Percentiles rank a stretch among this genome's conserved stretches.
phyloP scores from a whole-genome alignment of 2,888 invertebrate genomes.

The Amphipyra berbera region DNA sequence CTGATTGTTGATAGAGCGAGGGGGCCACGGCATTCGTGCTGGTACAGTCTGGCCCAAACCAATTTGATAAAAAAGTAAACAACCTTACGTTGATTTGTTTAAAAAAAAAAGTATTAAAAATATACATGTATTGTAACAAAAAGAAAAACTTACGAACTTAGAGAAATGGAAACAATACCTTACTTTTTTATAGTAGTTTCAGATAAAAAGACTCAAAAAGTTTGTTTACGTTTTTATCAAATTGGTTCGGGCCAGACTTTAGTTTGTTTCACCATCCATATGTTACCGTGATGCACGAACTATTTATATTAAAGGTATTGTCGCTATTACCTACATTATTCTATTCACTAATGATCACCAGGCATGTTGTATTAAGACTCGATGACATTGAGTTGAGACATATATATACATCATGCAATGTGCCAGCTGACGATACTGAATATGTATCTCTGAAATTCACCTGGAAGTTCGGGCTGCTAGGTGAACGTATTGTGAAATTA shows the following conservation, averaged over 20 bases:
- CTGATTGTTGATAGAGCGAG: conserved; percentile 75
- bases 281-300: conserved; percentile 55
- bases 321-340: background rate
- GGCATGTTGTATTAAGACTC: conserved; percentile 6
- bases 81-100: no score
- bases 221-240: no score
- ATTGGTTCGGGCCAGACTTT: no score
- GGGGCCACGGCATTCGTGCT: conserved; percentile 74
- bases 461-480: conserved; percentile 6
- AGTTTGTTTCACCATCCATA: conserved; percentile 55
- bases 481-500: conserved; percentile 1
- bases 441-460: conserved; percentile 5
- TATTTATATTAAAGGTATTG: background rate
- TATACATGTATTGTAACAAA: no score
- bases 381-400: background rate
- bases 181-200: no score
- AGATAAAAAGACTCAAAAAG: no score
- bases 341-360: background rate
- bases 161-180: no score
- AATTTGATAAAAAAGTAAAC: no score
- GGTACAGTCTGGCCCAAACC: conserved; percentile 18
- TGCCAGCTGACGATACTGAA: conserved; percentile 9
- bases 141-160: no score
- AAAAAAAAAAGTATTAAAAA: no score
- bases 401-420: no score